Conservation (phyloP, 2,113 vertebrate genomes). For the Corythornis madagascariensis region DNA sequence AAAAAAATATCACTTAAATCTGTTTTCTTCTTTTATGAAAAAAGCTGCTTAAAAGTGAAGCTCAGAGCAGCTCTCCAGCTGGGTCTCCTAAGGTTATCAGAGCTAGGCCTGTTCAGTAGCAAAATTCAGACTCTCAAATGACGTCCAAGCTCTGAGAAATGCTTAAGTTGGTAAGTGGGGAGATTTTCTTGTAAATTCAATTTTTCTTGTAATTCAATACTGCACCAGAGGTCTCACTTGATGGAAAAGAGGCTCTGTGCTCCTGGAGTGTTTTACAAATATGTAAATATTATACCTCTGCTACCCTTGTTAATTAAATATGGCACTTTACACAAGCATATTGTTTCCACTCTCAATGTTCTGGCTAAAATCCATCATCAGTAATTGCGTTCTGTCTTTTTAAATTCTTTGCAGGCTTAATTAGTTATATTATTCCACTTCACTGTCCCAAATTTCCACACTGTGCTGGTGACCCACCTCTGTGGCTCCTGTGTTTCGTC, state of each 20-base stretch:
- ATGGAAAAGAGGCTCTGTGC: constrained; percentile 46
- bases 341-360: constrained; percentile 48
- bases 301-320: constrained; percentile 60
- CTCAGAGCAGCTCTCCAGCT: background rate
- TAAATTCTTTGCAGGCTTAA: constrained; percentile 40
- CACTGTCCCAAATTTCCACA: background rate
- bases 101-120: background rate
- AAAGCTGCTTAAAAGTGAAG: background rate
- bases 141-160: background rate
- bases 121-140: background rate
- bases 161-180: constrained; percentile 31
- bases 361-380: constrained; percentile 64
- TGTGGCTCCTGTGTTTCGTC: background rate
- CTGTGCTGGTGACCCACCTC: background rate
- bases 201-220: constrained; percentile 52
- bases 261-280: constrained; percentile 61
- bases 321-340: constrained; percentile 52
- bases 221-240: constrained; percentile 23
- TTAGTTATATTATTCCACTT: constrained; percentile 28
- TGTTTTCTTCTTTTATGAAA: background rate
- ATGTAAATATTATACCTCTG: constrained; percentile 63
- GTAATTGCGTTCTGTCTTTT: constrained; percentile 40
- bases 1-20: background rate
- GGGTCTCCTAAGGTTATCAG: background rate
- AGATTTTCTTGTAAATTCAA: constrained; percentile 50